Evolutionary conservation across 1,140 invertebrate species (phyloP).

Genomic region (Lasioglossum baleicum): DNA sequence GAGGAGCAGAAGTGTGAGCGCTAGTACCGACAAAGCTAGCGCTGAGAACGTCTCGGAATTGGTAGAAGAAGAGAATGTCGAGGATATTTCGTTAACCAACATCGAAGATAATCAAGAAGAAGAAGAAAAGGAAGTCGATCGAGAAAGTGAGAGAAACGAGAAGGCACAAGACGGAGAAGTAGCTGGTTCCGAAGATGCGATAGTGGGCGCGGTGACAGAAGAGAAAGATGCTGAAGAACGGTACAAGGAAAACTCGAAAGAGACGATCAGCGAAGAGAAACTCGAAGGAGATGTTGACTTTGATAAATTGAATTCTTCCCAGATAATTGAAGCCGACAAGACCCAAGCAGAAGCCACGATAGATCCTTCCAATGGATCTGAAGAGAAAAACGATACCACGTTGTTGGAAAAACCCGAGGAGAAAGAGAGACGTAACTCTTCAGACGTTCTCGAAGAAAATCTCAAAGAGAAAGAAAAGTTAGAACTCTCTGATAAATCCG

Average conservation of each 20-base stretch:
- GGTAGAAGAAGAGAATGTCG: conserved; percentile 1
- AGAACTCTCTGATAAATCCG: too few species aligned
- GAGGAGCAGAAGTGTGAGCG: too few species aligned
- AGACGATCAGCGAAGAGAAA: conserved; percentile 29
- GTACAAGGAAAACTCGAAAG: conserved; percentile 14
- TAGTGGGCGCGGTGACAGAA: conserved; percentile 28
- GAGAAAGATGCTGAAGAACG: not conserved
- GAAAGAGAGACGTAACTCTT: not conserved
- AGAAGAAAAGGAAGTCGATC: not conserved
- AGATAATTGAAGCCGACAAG: not conserved
- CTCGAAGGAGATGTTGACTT: not conserved
- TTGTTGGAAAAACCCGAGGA: too few species aligned
- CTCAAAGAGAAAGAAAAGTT: too few species aligned
- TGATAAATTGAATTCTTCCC: not conserved
- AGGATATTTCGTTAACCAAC: not conserved
- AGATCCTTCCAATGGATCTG: too few species aligned
- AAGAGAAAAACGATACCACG: too few species aligned
- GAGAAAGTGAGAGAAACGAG: not conserved
- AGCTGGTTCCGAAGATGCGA: not conserved
- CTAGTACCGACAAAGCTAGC: too few species aligned
- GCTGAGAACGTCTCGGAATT: too few species aligned
- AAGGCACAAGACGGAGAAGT: not conserved
- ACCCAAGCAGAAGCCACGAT: too few species aligned
- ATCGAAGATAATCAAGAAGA: conserved; percentile 6
- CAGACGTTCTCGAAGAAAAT: not conserved